phyloP scores from a whole-genome alignment of 2,113 vertebrate genomes.

The Holacanthus passer region DNA sequence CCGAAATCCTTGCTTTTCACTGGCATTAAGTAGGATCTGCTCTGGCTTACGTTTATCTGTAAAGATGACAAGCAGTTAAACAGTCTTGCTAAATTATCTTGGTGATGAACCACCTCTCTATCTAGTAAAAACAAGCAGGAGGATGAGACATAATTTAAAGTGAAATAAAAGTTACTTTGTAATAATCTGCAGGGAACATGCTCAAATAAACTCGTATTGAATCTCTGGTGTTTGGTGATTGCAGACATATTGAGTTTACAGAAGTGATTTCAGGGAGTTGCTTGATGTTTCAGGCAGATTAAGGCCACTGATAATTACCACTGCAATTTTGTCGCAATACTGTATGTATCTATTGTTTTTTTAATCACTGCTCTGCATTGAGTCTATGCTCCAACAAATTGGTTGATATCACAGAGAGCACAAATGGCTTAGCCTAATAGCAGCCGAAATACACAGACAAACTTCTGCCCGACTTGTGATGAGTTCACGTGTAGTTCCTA shows the following conservation, averaged over 20 bases:
- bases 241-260: not conserved
- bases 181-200: not conserved
- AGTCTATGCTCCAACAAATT: not conserved
- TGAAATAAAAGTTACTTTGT: not conserved
- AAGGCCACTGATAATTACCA: not conserved
- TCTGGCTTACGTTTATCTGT: not conserved
- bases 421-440: constrained; percentile 6
- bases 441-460: constrained; percentile 9
- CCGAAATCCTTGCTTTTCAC: not conserved
- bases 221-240: not conserved
- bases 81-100: not conserved
- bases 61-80: constrained; percentile 14
- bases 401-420: not conserved
- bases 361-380: not conserved
- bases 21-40: constrained; percentile 13
- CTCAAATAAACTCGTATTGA: not conserved
- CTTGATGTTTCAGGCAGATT: not conserved
- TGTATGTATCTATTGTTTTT: not conserved
- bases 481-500: not conserved
- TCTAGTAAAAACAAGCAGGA: not conserved
- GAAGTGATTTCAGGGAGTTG: not conserved
- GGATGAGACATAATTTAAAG: not conserved
- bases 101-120: not conserved
- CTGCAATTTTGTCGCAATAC: not conserved
- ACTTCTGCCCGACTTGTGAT: constrained; percentile 28